phyloP scores from a whole-genome alignment of 2,113 vertebrate species.

The Syngnathoides biaculeatus region DNA sequence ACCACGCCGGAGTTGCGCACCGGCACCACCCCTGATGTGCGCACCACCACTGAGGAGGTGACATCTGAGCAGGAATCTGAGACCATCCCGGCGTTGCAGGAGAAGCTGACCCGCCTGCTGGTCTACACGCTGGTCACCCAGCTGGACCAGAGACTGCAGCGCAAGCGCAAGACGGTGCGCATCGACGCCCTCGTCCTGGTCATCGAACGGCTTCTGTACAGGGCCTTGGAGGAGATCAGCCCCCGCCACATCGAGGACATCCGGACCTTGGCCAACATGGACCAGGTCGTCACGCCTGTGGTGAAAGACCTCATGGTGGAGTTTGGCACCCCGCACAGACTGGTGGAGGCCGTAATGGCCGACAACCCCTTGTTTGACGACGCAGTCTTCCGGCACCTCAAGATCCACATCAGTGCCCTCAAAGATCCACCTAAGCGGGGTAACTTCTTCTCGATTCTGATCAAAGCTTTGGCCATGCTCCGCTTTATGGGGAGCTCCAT shows the following conservation, averaged over 20 bases:
- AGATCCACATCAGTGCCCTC: not conserved
- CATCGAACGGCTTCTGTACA: slow-evolving; percentile 3
- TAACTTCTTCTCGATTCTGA: not conserved
- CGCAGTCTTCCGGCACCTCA: slow-evolving; percentile 2
- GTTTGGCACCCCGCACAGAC: slow-evolving; percentile 1
- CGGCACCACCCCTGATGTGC: not conserved
- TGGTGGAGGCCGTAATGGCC: not conserved
- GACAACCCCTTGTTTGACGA: not conserved
- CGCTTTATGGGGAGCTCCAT: not conserved
- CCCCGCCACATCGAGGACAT: slow-evolving; percentile 2
- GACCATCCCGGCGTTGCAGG: not conserved
- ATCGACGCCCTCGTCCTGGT: slow-evolving; percentile 3
- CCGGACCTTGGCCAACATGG: slow-evolving; percentile 7
- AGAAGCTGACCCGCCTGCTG: slow-evolving; percentile 7
- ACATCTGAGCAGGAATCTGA: not conserved
- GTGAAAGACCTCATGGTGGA: slow-evolving; percentile 7
- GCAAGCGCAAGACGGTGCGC: not conserved
- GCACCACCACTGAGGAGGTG: not conserved
- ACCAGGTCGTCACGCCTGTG: slow-evolving; percentile 5
- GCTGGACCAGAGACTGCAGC: slow-evolving; percentile 4
- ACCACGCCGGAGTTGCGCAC: not conserved
- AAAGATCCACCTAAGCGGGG: slow-evolving; percentile 1
- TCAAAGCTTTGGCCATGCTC: not conserved
- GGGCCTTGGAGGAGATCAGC: slow-evolving; percentile 2
- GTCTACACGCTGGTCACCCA: not conserved